Conservation (phyloP, 2,113 vertebrate genomes). For the Crotalus horridus region DNA sequence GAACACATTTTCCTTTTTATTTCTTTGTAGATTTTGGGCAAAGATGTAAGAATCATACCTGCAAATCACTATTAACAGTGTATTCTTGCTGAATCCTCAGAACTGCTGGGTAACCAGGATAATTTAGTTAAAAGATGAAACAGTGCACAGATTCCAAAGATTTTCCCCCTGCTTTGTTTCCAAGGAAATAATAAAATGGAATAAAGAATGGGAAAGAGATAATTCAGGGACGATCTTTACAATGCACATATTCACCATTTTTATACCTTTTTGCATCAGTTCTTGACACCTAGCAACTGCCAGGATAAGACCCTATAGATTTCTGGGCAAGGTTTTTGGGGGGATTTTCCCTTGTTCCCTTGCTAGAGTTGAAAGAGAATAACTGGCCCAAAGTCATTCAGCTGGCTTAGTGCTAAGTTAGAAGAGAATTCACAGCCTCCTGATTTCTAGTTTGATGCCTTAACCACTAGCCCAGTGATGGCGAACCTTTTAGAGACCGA, state of each 20-base stretch:
- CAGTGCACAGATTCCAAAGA: slow-evolving; percentile 16
- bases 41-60: background rate
- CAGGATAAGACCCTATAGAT: background rate
- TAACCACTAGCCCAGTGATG: background rate
- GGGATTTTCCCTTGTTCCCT: background rate
- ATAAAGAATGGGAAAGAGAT: background rate
- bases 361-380: background rate
- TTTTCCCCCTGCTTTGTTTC: slow-evolving; percentile 25
- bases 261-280: background rate
- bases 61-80: background rate
- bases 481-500: too few relatives aligned
- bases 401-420: background rate
- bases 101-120: background rate
- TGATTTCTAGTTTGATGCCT: background rate
- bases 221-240: background rate
- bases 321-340: background rate
- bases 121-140: slow-evolving; percentile 22
- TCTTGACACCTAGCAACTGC: background rate
- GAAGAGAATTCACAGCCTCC: background rate
- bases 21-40: background rate
- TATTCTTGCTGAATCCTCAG: slow-evolving; percentile 22
- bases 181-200: slow-evolving; percentile 13
- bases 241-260: background rate
- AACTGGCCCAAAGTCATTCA: background rate
- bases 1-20: background rate